Evolutionary conservation across 2,797 vertebrate species (phyloP).

Genomic region (Nannoperca australis): DNA sequence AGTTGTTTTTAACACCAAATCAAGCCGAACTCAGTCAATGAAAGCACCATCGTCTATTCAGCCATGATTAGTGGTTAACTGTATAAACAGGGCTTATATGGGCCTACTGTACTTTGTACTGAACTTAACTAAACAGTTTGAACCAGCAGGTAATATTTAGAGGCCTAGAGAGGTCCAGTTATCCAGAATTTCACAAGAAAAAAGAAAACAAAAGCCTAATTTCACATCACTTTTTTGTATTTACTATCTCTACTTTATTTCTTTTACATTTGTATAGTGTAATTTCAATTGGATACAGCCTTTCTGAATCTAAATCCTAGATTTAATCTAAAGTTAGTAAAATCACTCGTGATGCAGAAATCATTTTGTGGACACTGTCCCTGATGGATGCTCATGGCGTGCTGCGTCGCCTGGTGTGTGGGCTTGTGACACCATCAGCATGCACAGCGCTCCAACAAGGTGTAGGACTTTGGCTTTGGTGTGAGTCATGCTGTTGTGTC

Average conservation of each 20-base stretch:
- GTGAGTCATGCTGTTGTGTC: conserved; percentile 32
- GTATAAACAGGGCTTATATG: background rate
- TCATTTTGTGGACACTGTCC: background rate
- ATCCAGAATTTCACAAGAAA: too few species aligned
- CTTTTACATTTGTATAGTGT: too few species aligned
- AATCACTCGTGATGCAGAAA: background rate
- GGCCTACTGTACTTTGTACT: background rate
- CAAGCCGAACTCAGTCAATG: too few species aligned
- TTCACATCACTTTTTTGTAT: too few species aligned
- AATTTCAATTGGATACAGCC: too few species aligned
- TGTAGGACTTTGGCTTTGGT: conserved; percentile 2
- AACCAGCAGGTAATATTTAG: background rate
- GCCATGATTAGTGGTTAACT: background rate
- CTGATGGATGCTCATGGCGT: background rate
- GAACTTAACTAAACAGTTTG: background rate
- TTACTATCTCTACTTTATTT: too few species aligned
- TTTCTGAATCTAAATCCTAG: too few species aligned
- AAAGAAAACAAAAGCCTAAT: too few species aligned
- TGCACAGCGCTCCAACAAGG: background rate
- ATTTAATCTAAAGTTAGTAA: too few species aligned
- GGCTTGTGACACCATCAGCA: background rate
- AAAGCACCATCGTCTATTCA: background rate
- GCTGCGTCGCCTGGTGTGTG: background rate
- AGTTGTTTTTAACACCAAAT: background rate
- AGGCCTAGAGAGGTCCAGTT: too few species aligned